Evolutionary conservation across 2,113 vertebrate genomes (phyloP).

Genomic region (Sinosuthora webbiana): DNA sequence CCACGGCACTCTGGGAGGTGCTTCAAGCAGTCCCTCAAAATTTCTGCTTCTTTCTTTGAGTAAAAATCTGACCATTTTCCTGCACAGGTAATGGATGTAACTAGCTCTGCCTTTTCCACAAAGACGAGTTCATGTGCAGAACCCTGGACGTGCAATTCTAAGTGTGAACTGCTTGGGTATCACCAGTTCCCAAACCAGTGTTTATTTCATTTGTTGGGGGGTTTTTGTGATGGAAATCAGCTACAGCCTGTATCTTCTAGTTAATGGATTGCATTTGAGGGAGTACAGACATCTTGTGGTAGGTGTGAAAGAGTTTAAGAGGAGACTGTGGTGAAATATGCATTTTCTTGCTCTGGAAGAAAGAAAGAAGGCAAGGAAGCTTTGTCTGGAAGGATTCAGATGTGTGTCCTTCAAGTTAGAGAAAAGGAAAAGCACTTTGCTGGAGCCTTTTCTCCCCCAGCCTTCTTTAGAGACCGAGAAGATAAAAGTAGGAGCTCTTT

Average conservation of each 20-base stretch:
- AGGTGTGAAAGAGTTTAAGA: background rate
- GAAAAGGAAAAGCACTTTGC: background rate
- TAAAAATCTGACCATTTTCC: background rate
- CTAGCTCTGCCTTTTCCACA: background rate
- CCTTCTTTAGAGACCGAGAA: background rate
- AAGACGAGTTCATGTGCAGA: background rate
- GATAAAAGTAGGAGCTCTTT: constrained; percentile 30
- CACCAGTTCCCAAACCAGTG: background rate
- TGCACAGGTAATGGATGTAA: background rate
- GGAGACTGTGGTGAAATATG: background rate
- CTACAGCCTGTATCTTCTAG: background rate
- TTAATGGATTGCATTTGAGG: background rate
- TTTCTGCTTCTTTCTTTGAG: background rate
- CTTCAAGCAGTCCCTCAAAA: background rate
- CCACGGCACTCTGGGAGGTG: background rate
- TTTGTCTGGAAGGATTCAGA: background rate
- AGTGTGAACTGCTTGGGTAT: background rate
- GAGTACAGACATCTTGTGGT: background rate
- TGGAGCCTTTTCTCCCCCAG: background rate
- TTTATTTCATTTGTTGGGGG: background rate
- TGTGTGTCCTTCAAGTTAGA: background rate
- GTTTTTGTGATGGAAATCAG: background rate
- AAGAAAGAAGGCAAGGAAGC: background rate
- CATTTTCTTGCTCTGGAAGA: background rate
- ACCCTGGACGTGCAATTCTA: background rate